These are phyloP conservation scores for Chiloscyllium plagiosum DNA, from an alignment of 2,113 vertebrate species.

Conservation along the genomic window DNA sequence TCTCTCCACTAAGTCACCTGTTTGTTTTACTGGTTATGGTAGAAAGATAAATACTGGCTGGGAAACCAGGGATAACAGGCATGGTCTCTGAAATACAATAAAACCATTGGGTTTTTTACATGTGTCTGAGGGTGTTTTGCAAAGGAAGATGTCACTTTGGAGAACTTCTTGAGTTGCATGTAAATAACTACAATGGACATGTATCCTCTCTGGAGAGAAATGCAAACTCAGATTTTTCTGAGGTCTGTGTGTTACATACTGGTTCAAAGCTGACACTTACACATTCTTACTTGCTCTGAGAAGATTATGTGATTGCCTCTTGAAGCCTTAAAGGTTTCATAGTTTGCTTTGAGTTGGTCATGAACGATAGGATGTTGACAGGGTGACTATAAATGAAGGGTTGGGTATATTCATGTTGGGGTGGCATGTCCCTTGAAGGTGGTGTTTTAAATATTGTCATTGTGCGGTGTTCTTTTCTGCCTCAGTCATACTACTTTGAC, in stretches of 20 bases:
- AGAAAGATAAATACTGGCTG: neutral
- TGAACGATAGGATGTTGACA: neutral
- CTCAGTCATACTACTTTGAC: conserved; percentile 81
- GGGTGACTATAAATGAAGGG: neutral
- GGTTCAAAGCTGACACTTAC: neutral
- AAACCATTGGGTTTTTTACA: neutral
- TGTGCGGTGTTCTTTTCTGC: neutral
- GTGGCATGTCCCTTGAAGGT: neutral
- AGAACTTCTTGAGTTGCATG: too few relatives aligned
- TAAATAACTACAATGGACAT: neutral
- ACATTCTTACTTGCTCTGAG: neutral
- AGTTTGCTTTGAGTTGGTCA: neutral
- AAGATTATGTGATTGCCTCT: neutral
- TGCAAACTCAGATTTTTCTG: neutral
- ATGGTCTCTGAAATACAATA: neutral
- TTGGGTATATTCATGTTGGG: neutral
- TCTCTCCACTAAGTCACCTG: too few relatives aligned
- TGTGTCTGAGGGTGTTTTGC: neutral
- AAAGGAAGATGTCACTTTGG: too few relatives aligned
- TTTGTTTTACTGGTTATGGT: neutral
- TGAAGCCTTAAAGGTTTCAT: neutral
- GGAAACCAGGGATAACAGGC: neutral
- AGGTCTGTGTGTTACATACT: neutral
- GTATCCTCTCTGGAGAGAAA: neutral
- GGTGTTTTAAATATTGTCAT: neutral